Base-by-base conservation (phyloP, 2,113 vertebrate species). In the Salvelinus fontinalis region DNA sequence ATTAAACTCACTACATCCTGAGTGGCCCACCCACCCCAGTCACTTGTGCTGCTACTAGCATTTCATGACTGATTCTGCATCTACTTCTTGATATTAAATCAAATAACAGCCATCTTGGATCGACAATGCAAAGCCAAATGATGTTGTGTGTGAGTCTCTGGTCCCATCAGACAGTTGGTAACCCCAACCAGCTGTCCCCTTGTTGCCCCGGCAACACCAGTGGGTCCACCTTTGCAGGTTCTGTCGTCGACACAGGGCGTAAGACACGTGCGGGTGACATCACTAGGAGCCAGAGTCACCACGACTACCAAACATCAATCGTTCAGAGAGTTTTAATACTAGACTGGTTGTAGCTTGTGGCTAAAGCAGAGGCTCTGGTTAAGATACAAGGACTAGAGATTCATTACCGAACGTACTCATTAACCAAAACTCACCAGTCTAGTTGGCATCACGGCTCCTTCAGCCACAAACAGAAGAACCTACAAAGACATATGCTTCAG, bases 201-300 rank as follows among this genome's bases (percentile, higher is more conserved):
- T 93, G 0, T 90, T 92, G 82, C 89, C 90, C 88, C 83, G 93
- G 92, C 64, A 87, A 92, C 74, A 51, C 94, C 95, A 96, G 95
- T 96, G 95, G 95, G 95, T 96, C 92, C 95, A 94, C 95, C 95
- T 95, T 96, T 86, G 83, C 94, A 95, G 95, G 95, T 93, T 93
- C 95, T 96, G 93, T 92, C 75, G 11, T 92, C 59, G 51, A 83
- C 87, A 83, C 92, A 88, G 76, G 88, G 88, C 82, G 93, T 95
- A 94, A 94, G 95, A 94, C 94, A 0, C 8, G 68, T 87, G 92
- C 79, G 0, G 31, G 31, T 34, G 31, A 6, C 31, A 34, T 34
- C 31, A 34, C 31, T 6, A 34, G 31, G 31, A 6, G 31, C 31
- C 31, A 6, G 31, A 34, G 31, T 34, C 31, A 34, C 31, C 31